Evolutionary conservation across 2,797 vertebrate species (phyloP), one percentile per base, ranked within the genome.

Genomic region (Thamnophis elegans): DNA sequence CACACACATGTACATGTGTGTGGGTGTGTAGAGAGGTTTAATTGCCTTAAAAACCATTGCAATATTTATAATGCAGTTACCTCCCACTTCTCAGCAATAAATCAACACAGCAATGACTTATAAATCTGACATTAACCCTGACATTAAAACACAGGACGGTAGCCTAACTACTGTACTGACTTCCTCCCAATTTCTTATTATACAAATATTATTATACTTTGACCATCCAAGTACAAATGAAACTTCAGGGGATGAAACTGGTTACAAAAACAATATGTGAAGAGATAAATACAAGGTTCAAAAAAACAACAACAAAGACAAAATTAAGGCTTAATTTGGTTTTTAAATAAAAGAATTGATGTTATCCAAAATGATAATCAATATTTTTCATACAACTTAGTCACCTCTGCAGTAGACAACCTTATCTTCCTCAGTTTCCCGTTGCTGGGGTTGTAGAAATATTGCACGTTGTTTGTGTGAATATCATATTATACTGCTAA

Each of bases 81-180:
- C 94, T 96, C 93, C 91, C 59, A 89, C 94, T 96, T 95, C 93
- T 94, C 87, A 93, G 90, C 94, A 94, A 94, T 97, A 97, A 97
- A 97, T 85, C 88, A 92, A 82, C 1, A 1, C 0, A 42, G 91
- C 59, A 92, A 95, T 97, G 73, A 92, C 93, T 54, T 93, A 85
- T 96, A 97, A 97, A 97, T 97, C 96, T 97, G 96, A 94, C 96
- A 92, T 95, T 97, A 95, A 95, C 93, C 60, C 58, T 92, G 93
- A 65, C 12, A 32, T 68, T 92, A 94, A 96, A 97, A 97, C 86
- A 93, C 92, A 93, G 94, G 92, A 93, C 89, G 90, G 93, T 94
- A 96, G 95, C 96, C 92, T 95, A 96, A 94, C 93, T 94, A 96
- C 95, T 92, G 22, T 94, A 96, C 95, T 92, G 26, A 97, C 95